Conservation (phyloP, 1,140 invertebrate species). For the Panonychus citri region DNA sequence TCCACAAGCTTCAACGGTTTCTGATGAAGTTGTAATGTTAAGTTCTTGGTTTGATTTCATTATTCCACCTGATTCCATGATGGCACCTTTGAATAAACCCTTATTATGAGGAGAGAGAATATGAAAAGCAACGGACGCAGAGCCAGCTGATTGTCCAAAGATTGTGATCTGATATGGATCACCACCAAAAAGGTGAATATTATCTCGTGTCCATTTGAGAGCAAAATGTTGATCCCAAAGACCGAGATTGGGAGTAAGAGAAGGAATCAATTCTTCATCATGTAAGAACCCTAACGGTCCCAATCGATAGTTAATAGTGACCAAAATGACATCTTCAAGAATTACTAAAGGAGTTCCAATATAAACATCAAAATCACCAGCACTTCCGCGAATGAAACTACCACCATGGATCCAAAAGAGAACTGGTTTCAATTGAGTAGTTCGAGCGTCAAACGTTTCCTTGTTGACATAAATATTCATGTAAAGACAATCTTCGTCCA, state of each 20-base stretch:
- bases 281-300: constrained; percentile 36
- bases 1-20: too few species aligned
- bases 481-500: constrained; percentile 45
- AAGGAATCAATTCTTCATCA: not conserved
- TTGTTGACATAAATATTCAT: constrained; percentile 37
- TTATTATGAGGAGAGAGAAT: constrained; percentile 19
- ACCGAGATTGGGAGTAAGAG: too few species aligned
- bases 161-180: constrained; percentile 22
- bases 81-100: constrained; percentile 19
- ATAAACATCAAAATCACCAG: constrained; percentile 30
- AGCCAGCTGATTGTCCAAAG: constrained; percentile 26
- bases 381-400: constrained; percentile 34
- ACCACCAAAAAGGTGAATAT: not conserved
- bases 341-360: not conserved
- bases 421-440: constrained; percentile 22
- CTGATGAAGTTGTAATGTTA: too few species aligned
- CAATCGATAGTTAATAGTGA: constrained; percentile 53
- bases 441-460: not conserved
- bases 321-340: constrained; percentile 38
- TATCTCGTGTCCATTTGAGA: too few species aligned
- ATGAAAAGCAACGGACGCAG: constrained; percentile 19
- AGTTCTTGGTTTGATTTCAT: too few species aligned
- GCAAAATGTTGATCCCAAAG: too few species aligned
- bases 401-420: constrained; percentile 34
- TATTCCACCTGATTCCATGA: constrained; percentile 20